Percentiles rank a stretch among this genome's conserved stretches.
Conservation (phyloP, 1,140 invertebrate genomes). For the Drosophila triauraria region DNA sequence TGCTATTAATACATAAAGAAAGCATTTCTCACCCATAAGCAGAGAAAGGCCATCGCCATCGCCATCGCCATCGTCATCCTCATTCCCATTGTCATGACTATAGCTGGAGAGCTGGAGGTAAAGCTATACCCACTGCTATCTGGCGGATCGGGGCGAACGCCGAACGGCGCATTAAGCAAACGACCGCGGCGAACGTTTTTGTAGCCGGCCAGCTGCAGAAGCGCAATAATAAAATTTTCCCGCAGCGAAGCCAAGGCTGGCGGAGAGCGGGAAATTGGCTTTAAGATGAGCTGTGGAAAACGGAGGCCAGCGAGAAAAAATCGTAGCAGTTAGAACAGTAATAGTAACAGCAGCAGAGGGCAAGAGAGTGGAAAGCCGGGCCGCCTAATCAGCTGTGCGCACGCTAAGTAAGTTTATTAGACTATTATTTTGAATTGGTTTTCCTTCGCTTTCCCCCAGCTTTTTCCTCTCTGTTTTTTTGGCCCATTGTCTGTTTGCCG, state of each 20-base stretch:
- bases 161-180: constrained; percentile 76
- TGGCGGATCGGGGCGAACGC: constrained; percentile 43
- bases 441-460: constrained; percentile 11
- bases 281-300: constrained; percentile 62
- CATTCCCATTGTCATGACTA: constrained; percentile 6
- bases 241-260: constrained; percentile 19
- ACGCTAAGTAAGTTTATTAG: constrained; percentile 81
- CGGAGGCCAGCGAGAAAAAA: constrained; percentile 18
- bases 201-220: constrained; percentile 66
- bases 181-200: constrained; percentile 66
- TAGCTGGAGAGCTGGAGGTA: constrained; percentile 9
- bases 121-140: constrained; percentile 28
- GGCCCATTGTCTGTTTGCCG: constrained; percentile 48
- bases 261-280: constrained; percentile 66
- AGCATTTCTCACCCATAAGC: constrained; percentile 80
- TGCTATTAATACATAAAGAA: constrained; percentile 82
- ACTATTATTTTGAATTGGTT: constrained; percentile 79
- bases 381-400: constrained; percentile 73
- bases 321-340: constrained; percentile 10
- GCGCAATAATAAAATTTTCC: constrained; percentile 78
- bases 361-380: constrained; percentile 20
- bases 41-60: constrained; percentile 73
- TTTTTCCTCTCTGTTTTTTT: constrained; percentile 16
- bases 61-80: constrained; percentile 40
- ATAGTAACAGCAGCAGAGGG: constrained; percentile 1